phyloP scores from a whole-genome alignment of 2,888 invertebrate genomes.

The Aricia artaxerxes region DNA sequence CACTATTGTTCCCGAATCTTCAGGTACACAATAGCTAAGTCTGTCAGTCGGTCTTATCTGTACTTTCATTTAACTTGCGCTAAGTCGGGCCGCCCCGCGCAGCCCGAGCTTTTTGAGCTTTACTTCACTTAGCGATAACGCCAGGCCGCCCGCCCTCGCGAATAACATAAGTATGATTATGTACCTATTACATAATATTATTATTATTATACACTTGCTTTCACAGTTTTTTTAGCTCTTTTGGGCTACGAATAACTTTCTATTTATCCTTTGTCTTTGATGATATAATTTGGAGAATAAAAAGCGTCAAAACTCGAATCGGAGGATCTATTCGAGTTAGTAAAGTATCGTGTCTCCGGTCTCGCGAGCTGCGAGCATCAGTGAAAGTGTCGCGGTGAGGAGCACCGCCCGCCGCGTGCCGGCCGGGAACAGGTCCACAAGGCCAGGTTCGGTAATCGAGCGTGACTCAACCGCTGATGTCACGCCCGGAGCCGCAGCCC shows the following conservation, averaged over 20 bases:
- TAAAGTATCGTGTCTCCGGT: not conserved
- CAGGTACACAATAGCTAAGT: not conserved
- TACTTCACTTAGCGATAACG: not conserved
- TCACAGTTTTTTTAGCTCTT: not conserved
- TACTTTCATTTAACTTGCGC: not conserved
- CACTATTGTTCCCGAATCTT: not conserved
- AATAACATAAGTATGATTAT: not conserved
- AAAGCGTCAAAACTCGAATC: not conserved
- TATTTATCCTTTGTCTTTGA: not conserved
- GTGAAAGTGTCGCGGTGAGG: constrained; percentile 22
- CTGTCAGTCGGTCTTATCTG: not conserved
- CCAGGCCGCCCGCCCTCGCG: not conserved
- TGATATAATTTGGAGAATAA: not conserved
- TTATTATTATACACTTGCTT: not conserved
- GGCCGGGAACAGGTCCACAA: constrained; percentile 22
- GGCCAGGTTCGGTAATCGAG: constrained; percentile 4
- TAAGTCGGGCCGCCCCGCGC: not conserved
- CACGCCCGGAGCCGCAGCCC: not conserved
- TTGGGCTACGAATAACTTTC: not conserved
- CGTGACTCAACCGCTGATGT: constrained; percentile 28
- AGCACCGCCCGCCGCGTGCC: not conserved
- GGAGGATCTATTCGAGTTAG: not conserved
- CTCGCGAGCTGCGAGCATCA: not conserved
- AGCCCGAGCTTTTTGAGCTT: not conserved
- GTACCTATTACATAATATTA: too few species aligned